These are phyloP conservation scores for Antheraea assamensis DNA, from an alignment of 2,888 invertebrate species.

Conservation along the genomic window DNA sequence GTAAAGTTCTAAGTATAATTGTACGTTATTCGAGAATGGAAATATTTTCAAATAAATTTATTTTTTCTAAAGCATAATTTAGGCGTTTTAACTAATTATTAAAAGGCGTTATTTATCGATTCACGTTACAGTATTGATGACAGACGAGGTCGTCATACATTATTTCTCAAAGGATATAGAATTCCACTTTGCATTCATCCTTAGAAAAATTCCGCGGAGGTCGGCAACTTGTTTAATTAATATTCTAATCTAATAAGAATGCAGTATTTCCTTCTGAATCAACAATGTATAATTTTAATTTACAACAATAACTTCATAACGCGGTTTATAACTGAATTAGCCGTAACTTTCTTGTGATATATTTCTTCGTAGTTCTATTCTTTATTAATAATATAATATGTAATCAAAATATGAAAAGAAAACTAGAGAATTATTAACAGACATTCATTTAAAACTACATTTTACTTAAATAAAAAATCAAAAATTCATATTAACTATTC, in stretches of 20 bases:
- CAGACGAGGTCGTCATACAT: slow-evolving; percentile 7
- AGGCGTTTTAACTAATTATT: background rate
- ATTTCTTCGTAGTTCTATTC: background rate
- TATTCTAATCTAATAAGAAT: slow-evolving; percentile 44
- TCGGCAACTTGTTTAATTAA: slow-evolving; percentile 38
- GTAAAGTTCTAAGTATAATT: background rate
- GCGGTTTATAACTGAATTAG: background rate
- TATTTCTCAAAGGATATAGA: slow-evolving; percentile 15
- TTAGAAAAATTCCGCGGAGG: slow-evolving; percentile 39
- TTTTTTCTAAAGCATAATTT: background rate
- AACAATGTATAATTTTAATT: slow-evolving; percentile 22
- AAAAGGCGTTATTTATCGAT: background rate
- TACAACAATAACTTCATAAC: background rate
- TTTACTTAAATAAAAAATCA: too few relatives aligned
- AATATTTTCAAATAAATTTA: background rate
- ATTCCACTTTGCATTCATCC: slow-evolving; percentile 26
- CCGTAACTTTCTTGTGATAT: background rate
- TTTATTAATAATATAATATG: background rate
- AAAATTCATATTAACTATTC: too few relatives aligned
- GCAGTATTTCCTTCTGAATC: slow-evolving; percentile 37
- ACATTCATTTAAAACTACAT: too few relatives aligned
- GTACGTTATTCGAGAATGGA: background rate
- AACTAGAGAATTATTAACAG: background rate
- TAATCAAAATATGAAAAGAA: background rate
- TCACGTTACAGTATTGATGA: background rate